These are phyloP conservation scores for Cryptomyrus ogoouensis DNA, from an alignment of 2,113 vertebrate species.

Conservation along the genomic window DNA sequence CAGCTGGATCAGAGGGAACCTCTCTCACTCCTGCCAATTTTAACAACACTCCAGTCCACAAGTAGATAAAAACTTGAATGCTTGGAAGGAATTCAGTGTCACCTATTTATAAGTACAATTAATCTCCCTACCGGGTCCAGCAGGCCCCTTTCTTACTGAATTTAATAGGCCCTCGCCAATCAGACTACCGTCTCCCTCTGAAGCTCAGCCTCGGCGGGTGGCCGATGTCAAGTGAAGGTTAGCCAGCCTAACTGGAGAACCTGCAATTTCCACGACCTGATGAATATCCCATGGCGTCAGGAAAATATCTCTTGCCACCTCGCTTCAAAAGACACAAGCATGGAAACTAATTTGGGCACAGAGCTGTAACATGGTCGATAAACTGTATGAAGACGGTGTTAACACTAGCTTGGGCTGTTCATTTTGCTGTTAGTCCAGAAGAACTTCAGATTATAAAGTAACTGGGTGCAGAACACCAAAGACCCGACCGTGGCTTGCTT, in stretches of 20 bases:
- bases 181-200: constrained; percentile 9
- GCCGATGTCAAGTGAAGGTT: constrained; percentile 32
- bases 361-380: neutral
- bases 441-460: neutral
- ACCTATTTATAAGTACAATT: constrained; percentile 43
- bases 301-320: constrained; percentile 14
- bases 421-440: neutral
- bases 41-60: constrained; percentile 21
- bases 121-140: constrained; percentile 34
- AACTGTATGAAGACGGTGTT: neutral
- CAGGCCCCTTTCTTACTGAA: constrained; percentile 33
- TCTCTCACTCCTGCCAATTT: constrained; percentile 23
- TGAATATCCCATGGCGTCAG: constrained; percentile 23
- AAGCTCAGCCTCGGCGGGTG: constrained; percentile 4
- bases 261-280: constrained; percentile 11
- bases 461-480: neutral
- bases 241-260: constrained; percentile 6
- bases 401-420: neutral
- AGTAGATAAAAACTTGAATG: constrained; percentile 24
- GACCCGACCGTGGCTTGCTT: neutral
- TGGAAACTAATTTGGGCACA: constrained; percentile 35
- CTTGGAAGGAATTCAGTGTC: constrained; percentile 34
- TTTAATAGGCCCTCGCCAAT: constrained; percentile 29
- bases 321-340: constrained; percentile 23
- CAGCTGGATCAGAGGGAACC: constrained; percentile 11